These are phyloP conservation scores for Keiferia lycopersicella DNA, from an alignment of 2,888 invertebrate genomes.

Conservation along the genomic window DNA sequence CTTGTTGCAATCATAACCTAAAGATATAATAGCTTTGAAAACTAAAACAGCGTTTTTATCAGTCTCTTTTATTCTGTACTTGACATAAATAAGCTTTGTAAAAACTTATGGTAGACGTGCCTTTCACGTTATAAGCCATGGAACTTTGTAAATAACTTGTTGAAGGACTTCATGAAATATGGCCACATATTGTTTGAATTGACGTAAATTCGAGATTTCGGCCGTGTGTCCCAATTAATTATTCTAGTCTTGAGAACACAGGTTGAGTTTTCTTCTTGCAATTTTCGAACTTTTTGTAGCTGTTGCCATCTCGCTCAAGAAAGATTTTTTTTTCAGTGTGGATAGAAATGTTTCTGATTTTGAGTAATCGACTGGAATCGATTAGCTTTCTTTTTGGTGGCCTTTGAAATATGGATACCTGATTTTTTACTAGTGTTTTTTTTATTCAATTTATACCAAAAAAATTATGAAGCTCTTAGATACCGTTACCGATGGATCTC, in stretches of 20 bases:
- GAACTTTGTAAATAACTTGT: slow-evolving; percentile 71
- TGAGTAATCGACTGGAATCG: slow-evolving; percentile 18
- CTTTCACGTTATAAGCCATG: slow-evolving; percentile 54
- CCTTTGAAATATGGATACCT: slow-evolving; percentile 68
- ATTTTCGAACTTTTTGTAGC: slow-evolving; percentile 24
- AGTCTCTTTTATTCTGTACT: background rate
- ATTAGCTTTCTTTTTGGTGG: slow-evolving; percentile 43
- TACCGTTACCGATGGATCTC: slow-evolving; percentile 81
- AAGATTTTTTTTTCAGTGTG: background rate
- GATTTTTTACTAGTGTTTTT: slow-evolving; percentile 64
- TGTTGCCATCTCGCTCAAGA: slow-evolving; percentile 8
- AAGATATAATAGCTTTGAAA: background rate
- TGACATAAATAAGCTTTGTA: background rate
- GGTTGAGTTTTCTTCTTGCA: slow-evolving; percentile 26
- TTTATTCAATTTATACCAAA: slow-evolving; percentile 78
- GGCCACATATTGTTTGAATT: slow-evolving; percentile 51
- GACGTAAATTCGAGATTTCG: slow-evolving; percentile 36
- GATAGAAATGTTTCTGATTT: background rate
- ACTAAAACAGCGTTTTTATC: background rate
- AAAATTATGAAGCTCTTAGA: slow-evolving; percentile 74
- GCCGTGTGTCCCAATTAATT: slow-evolving; percentile 58
- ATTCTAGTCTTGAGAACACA: slow-evolving; percentile 68
- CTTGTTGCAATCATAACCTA: background rate
- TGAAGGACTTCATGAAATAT: slow-evolving; percentile 48
- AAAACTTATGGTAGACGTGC: slow-evolving; percentile 27